A percentile compares a stretch with the other conserved stretches of the same genome.
Evolutionary conservation across 2,797 vertebrate species (phyloP).

Genomic region (Garrulus glandarius): DNA sequence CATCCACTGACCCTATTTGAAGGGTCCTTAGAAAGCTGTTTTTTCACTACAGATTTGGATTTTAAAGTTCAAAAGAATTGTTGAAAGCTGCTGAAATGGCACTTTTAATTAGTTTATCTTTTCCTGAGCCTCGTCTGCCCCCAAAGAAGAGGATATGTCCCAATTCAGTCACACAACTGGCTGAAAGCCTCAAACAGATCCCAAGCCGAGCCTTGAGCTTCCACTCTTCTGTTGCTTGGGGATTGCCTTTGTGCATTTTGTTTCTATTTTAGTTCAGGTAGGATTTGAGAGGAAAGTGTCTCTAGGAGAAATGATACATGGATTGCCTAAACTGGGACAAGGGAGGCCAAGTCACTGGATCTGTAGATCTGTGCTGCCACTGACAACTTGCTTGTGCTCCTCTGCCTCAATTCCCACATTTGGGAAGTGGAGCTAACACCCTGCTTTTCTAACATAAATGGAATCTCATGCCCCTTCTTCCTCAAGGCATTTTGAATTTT

Average conservation of each 20-base stretch:
- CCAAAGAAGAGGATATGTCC: not conserved
- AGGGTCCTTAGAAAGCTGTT: constrained; percentile 2
- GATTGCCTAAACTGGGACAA: not conserved
- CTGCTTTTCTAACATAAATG: not conserved
- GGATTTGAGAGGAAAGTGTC: not conserved
- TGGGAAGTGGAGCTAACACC: not conserved
- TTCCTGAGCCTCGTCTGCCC: not conserved
- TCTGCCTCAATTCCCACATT: not conserved
- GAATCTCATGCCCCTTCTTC: not conserved
- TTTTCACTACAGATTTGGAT: constrained; percentile 3
- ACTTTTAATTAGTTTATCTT: constrained; percentile 3
- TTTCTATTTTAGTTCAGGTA: not conserved
- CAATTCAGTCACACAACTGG: not conserved
- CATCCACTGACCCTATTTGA: not conserved
- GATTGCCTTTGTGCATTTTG: not conserved
- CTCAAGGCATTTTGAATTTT: not conserved
- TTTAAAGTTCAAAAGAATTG: constrained; percentile 21
- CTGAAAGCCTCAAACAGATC: not conserved
- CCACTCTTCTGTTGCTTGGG: not conserved
- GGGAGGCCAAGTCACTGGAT: not conserved
- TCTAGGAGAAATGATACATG: not conserved
- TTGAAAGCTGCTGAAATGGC: constrained; percentile 8
- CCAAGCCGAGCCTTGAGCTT: not conserved
- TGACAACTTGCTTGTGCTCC: not conserved
- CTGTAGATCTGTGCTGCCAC: not conserved